These are phyloP conservation scores for Willowsia nigromaculata DNA, from an alignment of 2,888 invertebrate genomes.

Conservation along the genomic window DNA sequence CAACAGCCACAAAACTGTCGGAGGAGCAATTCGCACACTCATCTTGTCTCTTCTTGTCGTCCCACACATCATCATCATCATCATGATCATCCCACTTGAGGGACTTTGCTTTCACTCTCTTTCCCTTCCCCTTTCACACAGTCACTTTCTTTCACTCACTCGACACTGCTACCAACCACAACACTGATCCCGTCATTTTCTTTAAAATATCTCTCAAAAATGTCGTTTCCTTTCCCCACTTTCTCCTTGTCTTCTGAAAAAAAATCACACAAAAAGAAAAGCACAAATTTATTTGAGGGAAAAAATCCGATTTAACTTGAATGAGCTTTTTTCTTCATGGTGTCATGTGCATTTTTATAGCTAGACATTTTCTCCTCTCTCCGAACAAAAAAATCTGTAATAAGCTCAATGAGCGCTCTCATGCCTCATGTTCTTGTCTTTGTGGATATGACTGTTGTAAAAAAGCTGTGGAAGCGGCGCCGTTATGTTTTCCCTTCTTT, in stretches of 20 bases:
- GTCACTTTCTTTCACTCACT: no score
- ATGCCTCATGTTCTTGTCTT: neutral
- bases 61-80: no score
- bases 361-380: neutral
- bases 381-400: conserved; percentile 13
- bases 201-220: neutral
- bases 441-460: conserved; percentile 5
- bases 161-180: neutral
- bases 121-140: no score
- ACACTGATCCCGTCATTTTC: no score
- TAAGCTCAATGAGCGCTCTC: conserved; percentile 3
- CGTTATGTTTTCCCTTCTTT: conserved; percentile 33
- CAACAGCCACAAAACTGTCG: neutral
- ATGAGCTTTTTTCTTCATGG: neutral
- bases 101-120: conserved; percentile 27
- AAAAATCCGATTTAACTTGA: conserved; percentile 3
- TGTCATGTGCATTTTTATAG: neutral
- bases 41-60: conserved; percentile 15
- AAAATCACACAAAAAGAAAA: conserved; percentile 1
- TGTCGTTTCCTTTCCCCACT: neutral
- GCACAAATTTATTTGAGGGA: neutral
- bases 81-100: neutral
- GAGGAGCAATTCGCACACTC: neutral
- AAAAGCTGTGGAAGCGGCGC: conserved; percentile 35
- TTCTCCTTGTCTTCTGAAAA: neutral